phyloP scores from a whole-genome alignment of 2,113 vertebrate species.

The Eleginops maclovinus region DNA sequence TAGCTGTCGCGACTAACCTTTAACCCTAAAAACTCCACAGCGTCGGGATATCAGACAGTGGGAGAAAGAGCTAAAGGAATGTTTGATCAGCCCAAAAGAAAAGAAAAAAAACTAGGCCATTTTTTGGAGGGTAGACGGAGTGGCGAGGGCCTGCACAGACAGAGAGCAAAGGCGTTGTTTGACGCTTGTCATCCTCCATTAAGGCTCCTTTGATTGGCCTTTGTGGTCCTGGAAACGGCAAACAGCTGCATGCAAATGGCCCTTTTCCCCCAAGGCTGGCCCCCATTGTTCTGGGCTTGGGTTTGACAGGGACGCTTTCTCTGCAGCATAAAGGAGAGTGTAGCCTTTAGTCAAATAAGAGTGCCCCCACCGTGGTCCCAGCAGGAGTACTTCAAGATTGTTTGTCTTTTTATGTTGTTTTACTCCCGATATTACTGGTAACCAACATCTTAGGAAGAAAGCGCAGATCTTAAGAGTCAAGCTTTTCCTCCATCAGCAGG shows the following conservation, averaged over 20 bases:
- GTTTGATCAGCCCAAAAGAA: constrained; percentile 50
- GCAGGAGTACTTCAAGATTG: constrained; percentile 86
- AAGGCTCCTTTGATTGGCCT: constrained; percentile 91
- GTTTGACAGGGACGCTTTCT: constrained; percentile 93
- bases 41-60: constrained; percentile 24
- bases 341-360: constrained; percentile 88
- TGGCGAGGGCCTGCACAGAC: constrained; percentile 69
- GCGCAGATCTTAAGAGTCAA: constrained; percentile 82
- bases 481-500: constrained; percentile 77
- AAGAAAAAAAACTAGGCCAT: constrained; percentile 51
- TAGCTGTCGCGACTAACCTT: constrained; percentile 53
- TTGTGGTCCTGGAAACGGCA: constrained; percentile 93
- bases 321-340: constrained; percentile 86
- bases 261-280: constrained; percentile 85
- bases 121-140: constrained; percentile 67
- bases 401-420: constrained; percentile 84
- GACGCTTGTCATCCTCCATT: constrained; percentile 90
- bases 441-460: constrained; percentile 85
- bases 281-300: constrained; percentile 89
- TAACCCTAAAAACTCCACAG: constrained; percentile 52
- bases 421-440: constrained; percentile 80
- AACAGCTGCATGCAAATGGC: constrained; percentile 97
- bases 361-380: constrained; percentile 86
- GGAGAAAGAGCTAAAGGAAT: constrained; percentile 60
- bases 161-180: constrained; percentile 80